Evolutionary conservation across 2,888 invertebrate genomes (phyloP).

Genomic region (Himalopsyche japonica): DNA sequence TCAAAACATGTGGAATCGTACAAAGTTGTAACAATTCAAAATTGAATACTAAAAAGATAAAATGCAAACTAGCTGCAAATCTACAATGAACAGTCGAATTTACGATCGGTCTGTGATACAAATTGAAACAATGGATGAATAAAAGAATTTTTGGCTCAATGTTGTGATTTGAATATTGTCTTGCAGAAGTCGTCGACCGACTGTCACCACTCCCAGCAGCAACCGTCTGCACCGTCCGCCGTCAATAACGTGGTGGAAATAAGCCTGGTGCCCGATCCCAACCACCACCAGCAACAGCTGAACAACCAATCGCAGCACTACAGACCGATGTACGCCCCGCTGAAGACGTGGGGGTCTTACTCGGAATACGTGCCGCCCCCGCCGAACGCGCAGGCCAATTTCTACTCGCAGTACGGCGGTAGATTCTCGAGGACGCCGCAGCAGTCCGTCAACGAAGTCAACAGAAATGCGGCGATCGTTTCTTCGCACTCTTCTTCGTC

Average conservation of each 20-base stretch:
- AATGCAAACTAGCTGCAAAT: too few species aligned
- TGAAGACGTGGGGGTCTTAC: not conserved
- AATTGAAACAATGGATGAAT: too few species aligned
- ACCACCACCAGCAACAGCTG: not conserved
- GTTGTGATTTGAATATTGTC: too few species aligned
- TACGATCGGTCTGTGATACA: too few species aligned
- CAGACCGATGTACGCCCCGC: not conserved
- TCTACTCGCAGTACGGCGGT: not conserved
- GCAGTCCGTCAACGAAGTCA: not conserved
- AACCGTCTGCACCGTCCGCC: not conserved
- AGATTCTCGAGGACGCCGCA: not conserved
- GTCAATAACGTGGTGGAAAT: slow-evolving; percentile 17
- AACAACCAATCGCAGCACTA: not conserved
- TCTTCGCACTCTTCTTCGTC: slow-evolving; percentile 26
- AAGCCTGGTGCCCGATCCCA: slow-evolving; percentile 9
- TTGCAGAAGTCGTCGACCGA: not conserved
- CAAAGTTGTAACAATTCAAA: too few species aligned
- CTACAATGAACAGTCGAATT: too few species aligned
- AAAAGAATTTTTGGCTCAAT: too few species aligned
- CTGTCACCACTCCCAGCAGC: not conserved
- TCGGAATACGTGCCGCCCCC: not conserved
- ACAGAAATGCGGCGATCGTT: not conserved
- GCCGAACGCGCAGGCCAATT: not conserved
- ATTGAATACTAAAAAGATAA: too few species aligned
- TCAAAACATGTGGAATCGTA: too few species aligned